Conservation (phyloP, 2,113 vertebrate genomes). For the Ophthalmolycus amberensis region DNA sequence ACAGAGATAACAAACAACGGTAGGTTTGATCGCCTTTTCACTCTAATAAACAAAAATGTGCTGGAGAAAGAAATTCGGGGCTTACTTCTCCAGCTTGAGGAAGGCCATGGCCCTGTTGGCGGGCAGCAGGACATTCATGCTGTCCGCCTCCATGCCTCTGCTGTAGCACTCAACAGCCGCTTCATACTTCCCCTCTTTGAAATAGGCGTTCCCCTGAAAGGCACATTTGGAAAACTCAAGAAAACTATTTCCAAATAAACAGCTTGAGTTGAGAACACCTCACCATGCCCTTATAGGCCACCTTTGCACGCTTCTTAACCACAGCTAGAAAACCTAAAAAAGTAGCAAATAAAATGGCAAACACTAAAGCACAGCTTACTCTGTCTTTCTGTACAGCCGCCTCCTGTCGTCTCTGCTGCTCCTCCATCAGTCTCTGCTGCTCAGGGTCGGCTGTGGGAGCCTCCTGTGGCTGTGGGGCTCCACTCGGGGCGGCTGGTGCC, state of each 20-base stretch:
- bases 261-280: not conserved
- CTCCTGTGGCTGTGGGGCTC: constrained; percentile 45
- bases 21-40: not conserved
- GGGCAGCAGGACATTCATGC: constrained; percentile 90
- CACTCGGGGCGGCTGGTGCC: rapidly evolving
- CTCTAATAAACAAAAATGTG: not conserved
- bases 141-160: constrained; percentile 91
- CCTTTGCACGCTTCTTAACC: not conserved
- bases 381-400: constrained; percentile 92
- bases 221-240: not conserved
- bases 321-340: not conserved
- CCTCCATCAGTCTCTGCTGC: constrained; percentile 75
- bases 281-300: not conserved
- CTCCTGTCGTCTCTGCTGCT: constrained; percentile 88
- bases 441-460: constrained; percentile 48
- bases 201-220: constrained; percentile 93
- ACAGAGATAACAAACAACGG: not conserved
- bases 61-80: not conserved
- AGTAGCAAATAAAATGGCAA: no score
- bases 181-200: constrained; percentile 96
- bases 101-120: constrained; percentile 99
- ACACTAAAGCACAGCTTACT: constrained; percentile 76
- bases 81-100: constrained; percentile 91
- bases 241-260: not conserved
- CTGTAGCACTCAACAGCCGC: constrained; percentile 92